These are phyloP conservation scores for Megaceryle torquata DNA, from an alignment of 2,113 vertebrate genomes.

Conservation along the genomic window DNA sequence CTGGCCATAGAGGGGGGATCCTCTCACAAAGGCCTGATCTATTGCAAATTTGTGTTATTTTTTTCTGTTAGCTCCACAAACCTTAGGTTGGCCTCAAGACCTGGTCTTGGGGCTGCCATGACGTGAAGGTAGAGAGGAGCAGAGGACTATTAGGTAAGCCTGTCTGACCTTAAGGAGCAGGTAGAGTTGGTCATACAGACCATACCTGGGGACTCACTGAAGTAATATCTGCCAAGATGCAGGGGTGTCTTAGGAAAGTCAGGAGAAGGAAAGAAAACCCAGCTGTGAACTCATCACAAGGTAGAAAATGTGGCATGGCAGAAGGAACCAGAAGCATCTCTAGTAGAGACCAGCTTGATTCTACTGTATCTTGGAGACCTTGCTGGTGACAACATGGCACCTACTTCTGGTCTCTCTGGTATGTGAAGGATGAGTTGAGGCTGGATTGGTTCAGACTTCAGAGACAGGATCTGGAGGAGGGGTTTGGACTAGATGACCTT, in stretches of 20 bases:
- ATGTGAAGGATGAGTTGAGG: background rate
- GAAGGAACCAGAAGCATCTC: background rate
- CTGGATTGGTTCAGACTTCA: background rate
- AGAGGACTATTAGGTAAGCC: background rate
- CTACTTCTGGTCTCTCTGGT: background rate
- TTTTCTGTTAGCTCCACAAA: background rate
- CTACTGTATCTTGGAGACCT: background rate
- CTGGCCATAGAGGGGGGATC: background rate
- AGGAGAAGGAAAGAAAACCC: background rate
- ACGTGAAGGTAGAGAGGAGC: background rate
- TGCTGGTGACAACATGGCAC: background rate
- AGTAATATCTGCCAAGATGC: background rate
- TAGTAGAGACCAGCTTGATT: background rate
- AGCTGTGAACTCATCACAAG: background rate
- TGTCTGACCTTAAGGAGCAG: background rate
- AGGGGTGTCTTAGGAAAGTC: background rate
- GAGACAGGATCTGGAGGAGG: background rate
- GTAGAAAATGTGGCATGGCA: background rate
- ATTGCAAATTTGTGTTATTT: background rate
- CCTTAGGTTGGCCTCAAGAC: background rate
- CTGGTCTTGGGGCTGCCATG: background rate
- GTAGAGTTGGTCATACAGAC: background rate
- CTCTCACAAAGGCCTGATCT: background rate
- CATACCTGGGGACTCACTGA: background rate
- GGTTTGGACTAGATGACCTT: background rate